These are phyloP conservation scores for Ceratina australensis DNA, from an alignment of 1,140 invertebrate genomes.

Conservation along the genomic window DNA sequence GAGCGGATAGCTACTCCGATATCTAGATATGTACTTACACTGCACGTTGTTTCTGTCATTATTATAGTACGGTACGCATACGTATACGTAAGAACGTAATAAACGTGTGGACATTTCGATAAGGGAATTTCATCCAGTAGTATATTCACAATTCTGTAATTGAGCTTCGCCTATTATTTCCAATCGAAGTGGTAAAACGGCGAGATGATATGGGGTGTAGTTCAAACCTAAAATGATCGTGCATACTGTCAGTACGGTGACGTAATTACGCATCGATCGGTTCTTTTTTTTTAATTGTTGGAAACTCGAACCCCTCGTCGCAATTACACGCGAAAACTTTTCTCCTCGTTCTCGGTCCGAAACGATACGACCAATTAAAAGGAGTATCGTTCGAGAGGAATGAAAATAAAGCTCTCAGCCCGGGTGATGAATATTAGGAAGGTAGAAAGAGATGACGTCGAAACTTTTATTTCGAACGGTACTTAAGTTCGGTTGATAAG, in stretches of 20 bases:
- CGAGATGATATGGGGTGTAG: not conserved
- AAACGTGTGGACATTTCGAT: not conserved
- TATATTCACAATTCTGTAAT: constrained; percentile 3
- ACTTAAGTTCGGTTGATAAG: constrained; percentile 16
- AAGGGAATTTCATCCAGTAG: not conserved
- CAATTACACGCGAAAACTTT: not conserved
- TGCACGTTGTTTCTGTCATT: too few species aligned
- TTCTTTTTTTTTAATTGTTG: not conserved
- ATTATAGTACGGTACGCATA: not conserved
- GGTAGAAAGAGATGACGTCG: too few species aligned
- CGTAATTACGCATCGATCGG: not conserved
- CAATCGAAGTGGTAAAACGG: constrained; percentile 1
- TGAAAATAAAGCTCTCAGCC: not conserved
- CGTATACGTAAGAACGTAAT: not conserved
- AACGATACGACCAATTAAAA: not conserved
- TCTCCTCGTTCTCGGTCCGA: not conserved
- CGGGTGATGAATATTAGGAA: not conserved
- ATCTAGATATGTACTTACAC: too few species aligned
- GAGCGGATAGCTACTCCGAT: too few species aligned
- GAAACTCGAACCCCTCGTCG: not conserved
- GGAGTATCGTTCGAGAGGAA: not conserved
- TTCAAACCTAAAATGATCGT: not conserved
- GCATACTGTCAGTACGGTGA: not conserved
- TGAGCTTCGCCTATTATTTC: constrained; percentile 21
- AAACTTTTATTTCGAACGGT: constrained; percentile 12